A percentile compares a stretch with the other conserved stretches of the same genome.
phyloP scores from a whole-genome alignment of 2,113 vertebrate species.

The Anhinga rufa region DNA sequence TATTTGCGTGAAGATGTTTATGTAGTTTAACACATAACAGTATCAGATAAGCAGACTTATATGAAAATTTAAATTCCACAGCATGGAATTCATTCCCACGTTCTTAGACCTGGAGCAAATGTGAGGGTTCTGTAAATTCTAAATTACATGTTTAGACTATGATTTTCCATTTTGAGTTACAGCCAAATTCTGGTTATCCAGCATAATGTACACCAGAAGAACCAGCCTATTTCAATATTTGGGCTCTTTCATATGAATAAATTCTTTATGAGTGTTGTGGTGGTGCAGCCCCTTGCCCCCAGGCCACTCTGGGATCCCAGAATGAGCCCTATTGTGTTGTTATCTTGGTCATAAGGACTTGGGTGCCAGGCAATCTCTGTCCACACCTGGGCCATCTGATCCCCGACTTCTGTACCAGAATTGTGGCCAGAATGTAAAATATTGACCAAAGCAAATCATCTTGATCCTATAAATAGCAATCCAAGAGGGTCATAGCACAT shows the following conservation, averaged over 20 bases:
- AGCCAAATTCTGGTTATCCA: background rate
- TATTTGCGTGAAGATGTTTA: background rate
- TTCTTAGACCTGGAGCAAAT: fast-evolving
- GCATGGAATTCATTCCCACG: fast-evolving
- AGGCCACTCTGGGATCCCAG: too few species aligned
- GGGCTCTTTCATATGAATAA: background rate
- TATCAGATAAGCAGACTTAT: background rate
- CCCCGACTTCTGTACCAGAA: too few species aligned
- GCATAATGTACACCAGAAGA: background rate
- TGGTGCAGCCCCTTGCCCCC: too few species aligned
- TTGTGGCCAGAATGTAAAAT: too few species aligned
- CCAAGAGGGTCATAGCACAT: too few species aligned
- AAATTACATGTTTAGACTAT: background rate
- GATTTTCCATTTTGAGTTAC: background rate
- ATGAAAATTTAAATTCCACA: background rate
- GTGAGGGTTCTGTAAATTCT: background rate
- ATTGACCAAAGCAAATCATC: too few species aligned
- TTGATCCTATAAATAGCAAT: too few species aligned
- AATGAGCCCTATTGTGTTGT: too few species aligned
- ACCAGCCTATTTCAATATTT: background rate
- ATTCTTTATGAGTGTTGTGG: background rate
- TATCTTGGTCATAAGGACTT: too few species aligned
- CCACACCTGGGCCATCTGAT: too few species aligned
- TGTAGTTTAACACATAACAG: background rate
- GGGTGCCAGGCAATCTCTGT: too few species aligned